Evolutionary conservation across 1,140 invertebrate species (phyloP).

Genomic region (Idris sp.): DNA sequence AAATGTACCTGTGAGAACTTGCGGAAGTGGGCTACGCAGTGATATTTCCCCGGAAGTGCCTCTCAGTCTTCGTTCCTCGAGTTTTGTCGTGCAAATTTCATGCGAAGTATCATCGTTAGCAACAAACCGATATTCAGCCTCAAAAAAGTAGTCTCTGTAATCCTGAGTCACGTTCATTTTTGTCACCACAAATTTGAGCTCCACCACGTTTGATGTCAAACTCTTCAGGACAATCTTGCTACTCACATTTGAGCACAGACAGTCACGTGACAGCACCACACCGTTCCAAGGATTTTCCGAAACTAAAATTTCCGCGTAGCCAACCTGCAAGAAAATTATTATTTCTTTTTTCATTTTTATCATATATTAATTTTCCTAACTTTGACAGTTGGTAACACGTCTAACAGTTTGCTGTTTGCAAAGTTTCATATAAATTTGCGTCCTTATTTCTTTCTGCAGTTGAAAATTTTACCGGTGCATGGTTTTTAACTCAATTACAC

Average conservation of each 20-base stretch:
- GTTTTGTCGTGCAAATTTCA: constrained; percentile 73
- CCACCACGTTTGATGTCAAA: constrained; percentile 83
- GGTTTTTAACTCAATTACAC: background rate
- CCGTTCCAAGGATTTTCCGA: constrained; percentile 87
- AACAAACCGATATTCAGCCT: constrained; percentile 87
- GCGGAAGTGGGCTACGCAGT: constrained; percentile 75
- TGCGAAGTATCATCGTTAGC: constrained; percentile 47
- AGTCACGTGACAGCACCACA: constrained; percentile 84
- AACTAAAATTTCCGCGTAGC: constrained; percentile 83
- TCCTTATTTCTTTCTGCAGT: too few species aligned
- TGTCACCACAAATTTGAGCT: constrained; percentile 85
- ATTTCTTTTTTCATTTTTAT: background rate
- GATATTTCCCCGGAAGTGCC: constrained; percentile 86
- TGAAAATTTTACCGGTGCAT: background rate
- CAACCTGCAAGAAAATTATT: constrained; percentile 55
- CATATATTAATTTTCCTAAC: too few species aligned
- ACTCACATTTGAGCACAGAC: constrained; percentile 85
- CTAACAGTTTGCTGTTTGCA: too few species aligned
- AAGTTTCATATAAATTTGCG: too few species aligned
- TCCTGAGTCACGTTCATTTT: constrained; percentile 91
- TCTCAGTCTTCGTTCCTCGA: constrained; percentile 81
- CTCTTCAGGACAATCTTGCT: constrained; percentile 81
- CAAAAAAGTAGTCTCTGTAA: constrained; percentile 88
- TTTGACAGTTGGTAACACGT: too few species aligned
- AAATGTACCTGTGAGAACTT: constrained; percentile 50